phyloP scores from a whole-genome alignment of 2,888 invertebrate species.

The Lasioglossum calceatum region DNA sequence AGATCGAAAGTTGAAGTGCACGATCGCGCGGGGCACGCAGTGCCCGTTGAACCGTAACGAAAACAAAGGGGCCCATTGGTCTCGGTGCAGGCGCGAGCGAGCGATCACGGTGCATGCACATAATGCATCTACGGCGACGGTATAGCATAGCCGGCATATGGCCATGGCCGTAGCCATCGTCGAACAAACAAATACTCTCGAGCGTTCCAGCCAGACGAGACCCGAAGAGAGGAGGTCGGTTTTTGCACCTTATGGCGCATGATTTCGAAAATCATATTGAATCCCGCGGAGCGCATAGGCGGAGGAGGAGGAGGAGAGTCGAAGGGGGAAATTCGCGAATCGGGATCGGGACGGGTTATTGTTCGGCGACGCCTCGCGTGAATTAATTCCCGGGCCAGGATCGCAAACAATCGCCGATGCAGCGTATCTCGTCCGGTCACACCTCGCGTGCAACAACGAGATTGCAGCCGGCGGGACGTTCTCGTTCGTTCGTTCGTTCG shows the following conservation, averaged over 20 bases:
- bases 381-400: slow-evolving; percentile 76
- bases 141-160: slow-evolving; percentile 76
- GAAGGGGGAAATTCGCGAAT: slow-evolving; percentile 51
- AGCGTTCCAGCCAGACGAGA: slow-evolving; percentile 56
- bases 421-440: slow-evolving; percentile 76
- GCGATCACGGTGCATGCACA: slow-evolving; percentile 61
- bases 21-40: not conserved
- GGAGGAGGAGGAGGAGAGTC: not conserved
- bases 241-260: slow-evolving; percentile 77
- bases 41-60: slow-evolving; percentile 77
- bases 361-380: slow-evolving; percentile 60
- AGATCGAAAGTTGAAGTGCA: slow-evolving; percentile 10
- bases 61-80: slow-evolving; percentile 78
- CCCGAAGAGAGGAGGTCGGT: slow-evolving; percentile 27
- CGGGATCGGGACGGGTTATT: slow-evolving; percentile 42
- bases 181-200: slow-evolving; percentile 76
- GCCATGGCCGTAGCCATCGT: slow-evolving; percentile 68
- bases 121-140: slow-evolving; percentile 57
- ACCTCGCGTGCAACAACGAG: slow-evolving; percentile 75
- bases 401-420: slow-evolving; percentile 76
- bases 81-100: slow-evolving; percentile 46
- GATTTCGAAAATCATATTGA: slow-evolving; percentile 80
- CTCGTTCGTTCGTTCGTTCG: slow-evolving; percentile 26
- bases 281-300: slow-evolving; percentile 65
- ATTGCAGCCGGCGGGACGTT: slow-evolving; percentile 64